phyloP scores from a whole-genome alignment of 2,113 vertebrate genomes.

The Asarcornis scutulata region DNA sequence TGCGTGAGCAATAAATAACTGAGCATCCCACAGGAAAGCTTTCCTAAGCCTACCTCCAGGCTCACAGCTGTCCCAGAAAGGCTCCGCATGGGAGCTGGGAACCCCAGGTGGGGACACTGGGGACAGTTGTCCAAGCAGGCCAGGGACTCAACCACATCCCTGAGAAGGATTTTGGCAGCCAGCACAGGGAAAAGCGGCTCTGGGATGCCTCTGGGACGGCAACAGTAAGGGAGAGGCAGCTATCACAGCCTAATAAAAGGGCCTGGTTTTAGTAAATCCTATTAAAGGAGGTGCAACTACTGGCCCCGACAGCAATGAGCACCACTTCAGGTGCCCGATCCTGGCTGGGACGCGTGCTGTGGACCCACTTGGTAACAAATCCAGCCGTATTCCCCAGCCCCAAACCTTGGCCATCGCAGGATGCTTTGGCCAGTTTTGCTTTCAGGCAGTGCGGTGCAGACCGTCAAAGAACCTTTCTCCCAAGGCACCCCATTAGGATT shows the following conservation, averaged over 20 bases:
- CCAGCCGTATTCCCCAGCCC: background rate
- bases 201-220: too few relatives aligned
- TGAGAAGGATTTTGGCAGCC: background rate
- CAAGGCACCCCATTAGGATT: too few relatives aligned
- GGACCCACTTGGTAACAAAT: background rate
- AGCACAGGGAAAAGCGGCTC: rapidly evolving
- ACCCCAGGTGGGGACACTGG: too few relatives aligned
- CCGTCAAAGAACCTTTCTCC: background rate
- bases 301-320: rapidly evolving
- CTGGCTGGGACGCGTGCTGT: background rate
- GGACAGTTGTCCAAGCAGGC: too few relatives aligned
- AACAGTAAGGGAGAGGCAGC: background rate
- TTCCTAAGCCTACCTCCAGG: too few relatives aligned
- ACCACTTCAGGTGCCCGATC: rapidly evolving
- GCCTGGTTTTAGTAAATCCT: too few relatives aligned
- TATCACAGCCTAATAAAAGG: background rate
- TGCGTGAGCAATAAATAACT: background rate
- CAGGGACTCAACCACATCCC: background rate
- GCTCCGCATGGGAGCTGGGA: too few relatives aligned
- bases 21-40: background rate
- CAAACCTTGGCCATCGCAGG: rapidly evolving
- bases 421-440: background rate
- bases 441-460: background rate
- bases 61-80: too few relatives aligned
- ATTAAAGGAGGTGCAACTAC: background rate